Evolutionary conservation across 2,797 vertebrate species (phyloP), one percentile per base, ranked within the genome.

Genomic region (Fringilla coelebs): DNA sequence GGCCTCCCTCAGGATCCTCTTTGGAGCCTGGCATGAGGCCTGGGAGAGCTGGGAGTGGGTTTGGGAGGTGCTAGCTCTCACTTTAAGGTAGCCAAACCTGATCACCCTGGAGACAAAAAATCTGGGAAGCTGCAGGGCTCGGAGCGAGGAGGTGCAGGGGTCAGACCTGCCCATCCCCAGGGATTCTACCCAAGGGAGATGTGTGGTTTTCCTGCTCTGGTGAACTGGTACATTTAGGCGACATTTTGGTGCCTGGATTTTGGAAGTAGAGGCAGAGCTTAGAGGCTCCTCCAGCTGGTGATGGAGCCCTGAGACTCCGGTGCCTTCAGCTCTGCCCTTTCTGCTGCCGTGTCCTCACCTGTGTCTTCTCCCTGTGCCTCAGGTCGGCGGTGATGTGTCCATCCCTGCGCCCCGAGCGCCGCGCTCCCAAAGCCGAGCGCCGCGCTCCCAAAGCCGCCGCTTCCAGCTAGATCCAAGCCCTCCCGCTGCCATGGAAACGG

Each of bases 401-500:
- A 3, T 13, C 74, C 28, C 19, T 0, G 25, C 2, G 1, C 46
- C 85, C 65, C 54, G 85, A 90, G 79, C 62, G 26, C 82, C 40
- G 34, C 8, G 31, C 95, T 84, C 15, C 66, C 72, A 2, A 9
- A 68, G 77, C 46, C 55, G 19, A 90, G 79, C 62, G 26, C 82
- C 40, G 34, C 8, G 31, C 95, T 84, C 15, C 66, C 72, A 2
- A 9, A 68, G 77, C 46, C 55, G 19, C n/a, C 4, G 14, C 87
- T 84, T 93, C 76, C 92, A 84, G 55, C 79, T 96, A 95, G 96
- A 80, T 36, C 86, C 73, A 20, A 6, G 78, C 61, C 90, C 17
- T 58, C 41, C 74, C 13, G 91, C 94, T 71, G 93, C 88, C 85
- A 99, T 99, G 98, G 99, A 99, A 91, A 97, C 97, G 60, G 83